Base-by-base conservation (phyloP, 2,113 vertebrate species). In the Etheostoma spectabile region DNA sequence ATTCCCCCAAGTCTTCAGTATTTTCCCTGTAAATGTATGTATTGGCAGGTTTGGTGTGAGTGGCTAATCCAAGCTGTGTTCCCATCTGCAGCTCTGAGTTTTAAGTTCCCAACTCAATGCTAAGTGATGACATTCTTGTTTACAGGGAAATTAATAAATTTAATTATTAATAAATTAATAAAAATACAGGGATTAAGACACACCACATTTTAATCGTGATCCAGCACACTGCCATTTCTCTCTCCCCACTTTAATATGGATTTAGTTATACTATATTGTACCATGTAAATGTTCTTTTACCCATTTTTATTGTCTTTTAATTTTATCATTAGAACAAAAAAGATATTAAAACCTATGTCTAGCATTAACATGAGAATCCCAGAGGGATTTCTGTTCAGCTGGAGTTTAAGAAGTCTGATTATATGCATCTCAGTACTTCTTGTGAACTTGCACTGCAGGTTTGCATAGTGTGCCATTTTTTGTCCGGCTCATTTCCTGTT, bases 21-120 rank as follows among this genome's bases (percentile, higher is more conserved):
- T 83, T 83, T 38, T 82, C 38, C 19, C 48, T 74, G 21, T 80
- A 38, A 42, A 57, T 72, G 10, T 70, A 66, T 52, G 12, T 79
- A 48, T 42, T 68, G 57, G 52, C 51, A 62, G 46, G 24, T 71
- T 80, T 55, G n/a, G 35, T 59, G 65, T 61, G 63, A 78, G 51
- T 49, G 56, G 16, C 67, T 48, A 56, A 73, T 67, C 70, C 74
- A 72, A 80, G 42, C 69, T 78, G n/a, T 78, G 73, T 66, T 85
- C 53, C 73, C 69, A 86, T 83, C 38, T 86, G 55, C 30, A 71
- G 63, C 46, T 57, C 67, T 76, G 21, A 38, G 51, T 72, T 76
- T 76, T 27, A 33, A 79, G 61, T 52, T 67, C 46, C 45, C 56
- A 74, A 16, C 72, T 71, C 27, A 33, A 72, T 67, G 61, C 35